These are phyloP conservation scores for Pseudorectes ferrugineus DNA, from an alignment of 2,113 vertebrate genomes.

Conservation along the genomic window DNA sequence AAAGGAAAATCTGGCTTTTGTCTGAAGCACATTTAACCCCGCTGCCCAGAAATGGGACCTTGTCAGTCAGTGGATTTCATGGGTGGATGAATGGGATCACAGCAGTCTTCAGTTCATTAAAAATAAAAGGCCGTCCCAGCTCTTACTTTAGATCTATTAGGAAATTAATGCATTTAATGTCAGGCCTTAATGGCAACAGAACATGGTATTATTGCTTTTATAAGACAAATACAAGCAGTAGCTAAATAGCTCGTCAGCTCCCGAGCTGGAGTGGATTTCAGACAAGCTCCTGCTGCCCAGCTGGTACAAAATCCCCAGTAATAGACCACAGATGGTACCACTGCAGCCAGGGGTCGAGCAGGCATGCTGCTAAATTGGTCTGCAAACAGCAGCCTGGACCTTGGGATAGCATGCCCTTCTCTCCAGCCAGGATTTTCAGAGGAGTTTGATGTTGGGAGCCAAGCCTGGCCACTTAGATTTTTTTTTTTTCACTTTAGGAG, in stretches of 20 bases:
- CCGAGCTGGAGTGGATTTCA: neutral
- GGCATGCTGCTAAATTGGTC: neutral
- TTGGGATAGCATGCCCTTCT: neutral
- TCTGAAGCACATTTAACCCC: constrained; percentile 42
- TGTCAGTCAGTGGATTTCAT: constrained; percentile 63
- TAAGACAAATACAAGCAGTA: constrained; percentile 24
- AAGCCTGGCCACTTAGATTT: neutral
- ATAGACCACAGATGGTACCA: neutral
- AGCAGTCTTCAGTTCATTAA: constrained; percentile 52
- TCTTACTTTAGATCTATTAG: neutral
- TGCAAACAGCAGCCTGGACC: neutral
- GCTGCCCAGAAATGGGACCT: constrained; percentile 56
- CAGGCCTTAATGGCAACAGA: neutral
- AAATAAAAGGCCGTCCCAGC: constrained; percentile 5
- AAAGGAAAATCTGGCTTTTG: constrained; percentile 62
- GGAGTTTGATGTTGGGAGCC: neutral
- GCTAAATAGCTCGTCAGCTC: constrained; percentile 23
- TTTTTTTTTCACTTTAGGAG: neutral
- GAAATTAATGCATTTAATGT: constrained; percentile 27
- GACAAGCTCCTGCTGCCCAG: constrained; percentile 12
- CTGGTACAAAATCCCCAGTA: constrained; percentile 15
- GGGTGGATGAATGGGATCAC: constrained; percentile 61
- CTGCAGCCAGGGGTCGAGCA: neutral
- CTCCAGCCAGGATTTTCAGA: neutral
- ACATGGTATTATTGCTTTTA: neutral